Percentiles rank a stretch among this genome's conserved stretches.
Evolutionary conservation across 1,140 invertebrate genomes (phyloP).

Genomic region (Macrobrachium rosenbergii): DNA sequence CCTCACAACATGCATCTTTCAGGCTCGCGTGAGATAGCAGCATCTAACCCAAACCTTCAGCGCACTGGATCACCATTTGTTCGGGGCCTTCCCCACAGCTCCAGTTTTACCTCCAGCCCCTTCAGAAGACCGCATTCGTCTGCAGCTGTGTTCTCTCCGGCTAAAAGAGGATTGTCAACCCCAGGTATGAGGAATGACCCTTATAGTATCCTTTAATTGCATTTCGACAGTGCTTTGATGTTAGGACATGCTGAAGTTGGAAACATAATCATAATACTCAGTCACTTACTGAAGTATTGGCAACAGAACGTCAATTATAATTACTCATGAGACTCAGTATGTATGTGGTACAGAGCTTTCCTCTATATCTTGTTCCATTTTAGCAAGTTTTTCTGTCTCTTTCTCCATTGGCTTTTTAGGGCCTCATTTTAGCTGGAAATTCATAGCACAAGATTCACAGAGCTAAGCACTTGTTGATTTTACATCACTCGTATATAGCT

Average conservation of each 20-base stretch:
- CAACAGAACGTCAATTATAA: too few species aligned
- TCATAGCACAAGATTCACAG: too few species aligned
- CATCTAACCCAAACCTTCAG: constrained; percentile 56
- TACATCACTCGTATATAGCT: too few species aligned
- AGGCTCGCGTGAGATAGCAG: constrained; percentile 36
- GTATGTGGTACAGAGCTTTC: too few species aligned
- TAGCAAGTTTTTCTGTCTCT: too few species aligned
- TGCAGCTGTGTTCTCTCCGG: constrained; percentile 54
- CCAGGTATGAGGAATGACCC: constrained; percentile 11
- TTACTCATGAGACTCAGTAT: background rate
- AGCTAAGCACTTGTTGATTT: too few species aligned
- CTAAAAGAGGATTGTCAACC: constrained; percentile 46
- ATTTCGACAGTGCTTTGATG: background rate
- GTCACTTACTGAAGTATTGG: too few species aligned
- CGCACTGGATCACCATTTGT: constrained; percentile 44
- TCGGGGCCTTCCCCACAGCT: constrained; percentile 56
- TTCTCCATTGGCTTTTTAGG: too few species aligned
- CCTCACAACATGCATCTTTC: constrained; percentile 64
- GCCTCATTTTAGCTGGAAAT: too few species aligned
- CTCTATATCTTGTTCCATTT: too few species aligned
- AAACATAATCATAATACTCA: too few species aligned
- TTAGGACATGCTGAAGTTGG: too few species aligned
- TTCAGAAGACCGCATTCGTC: constrained; percentile 55
- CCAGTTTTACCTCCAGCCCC: constrained; percentile 64
- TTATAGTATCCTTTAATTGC: background rate